phyloP scores from a whole-genome alignment of 1,140 invertebrate genomes.

The Bombus difficillimus region DNA sequence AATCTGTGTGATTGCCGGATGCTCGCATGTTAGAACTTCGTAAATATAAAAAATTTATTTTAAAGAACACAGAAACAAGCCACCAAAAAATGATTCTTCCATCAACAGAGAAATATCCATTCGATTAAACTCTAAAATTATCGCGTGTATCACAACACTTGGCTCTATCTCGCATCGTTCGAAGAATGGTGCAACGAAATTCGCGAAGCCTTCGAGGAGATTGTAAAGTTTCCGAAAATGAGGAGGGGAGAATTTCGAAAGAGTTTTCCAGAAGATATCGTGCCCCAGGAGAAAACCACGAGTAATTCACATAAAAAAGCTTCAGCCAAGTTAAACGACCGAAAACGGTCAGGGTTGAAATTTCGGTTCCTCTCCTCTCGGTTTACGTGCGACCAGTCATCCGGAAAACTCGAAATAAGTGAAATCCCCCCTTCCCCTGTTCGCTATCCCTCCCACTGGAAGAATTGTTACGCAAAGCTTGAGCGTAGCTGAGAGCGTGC shows the following conservation, averaged over 20 bases:
- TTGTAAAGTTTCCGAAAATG: neutral
- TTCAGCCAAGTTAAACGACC: conserved; percentile 22
- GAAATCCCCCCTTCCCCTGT: neutral
- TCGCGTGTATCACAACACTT: neutral
- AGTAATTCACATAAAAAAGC: conserved; percentile 30
- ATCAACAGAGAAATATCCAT: neutral
- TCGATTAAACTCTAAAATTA: neutral
- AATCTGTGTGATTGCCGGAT: neutral
- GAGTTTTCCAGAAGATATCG: neutral
- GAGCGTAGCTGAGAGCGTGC: neutral
- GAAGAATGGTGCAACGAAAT: neutral
- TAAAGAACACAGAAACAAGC: neutral
- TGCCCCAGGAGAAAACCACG: neutral
- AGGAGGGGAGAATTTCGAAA: neutral
- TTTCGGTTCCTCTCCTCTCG: conserved; percentile 24
- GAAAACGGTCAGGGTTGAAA: conserved; percentile 23
- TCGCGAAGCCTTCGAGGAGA: neutral
- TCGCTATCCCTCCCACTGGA: neutral
- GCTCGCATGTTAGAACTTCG: too few relatives aligned
- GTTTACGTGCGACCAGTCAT: conserved; percentile 26
- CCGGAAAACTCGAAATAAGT: conserved; percentile 43
- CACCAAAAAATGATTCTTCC: neutral
- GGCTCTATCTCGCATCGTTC: neutral
- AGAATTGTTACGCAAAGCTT: conserved; percentile 30
- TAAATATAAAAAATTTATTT: neutral